Evolutionary conservation across 2,797 vertebrate genomes (phyloP), one percentile per base, ranked within the genome.

Genomic region (Eleutherodactylus coqui): DNA sequence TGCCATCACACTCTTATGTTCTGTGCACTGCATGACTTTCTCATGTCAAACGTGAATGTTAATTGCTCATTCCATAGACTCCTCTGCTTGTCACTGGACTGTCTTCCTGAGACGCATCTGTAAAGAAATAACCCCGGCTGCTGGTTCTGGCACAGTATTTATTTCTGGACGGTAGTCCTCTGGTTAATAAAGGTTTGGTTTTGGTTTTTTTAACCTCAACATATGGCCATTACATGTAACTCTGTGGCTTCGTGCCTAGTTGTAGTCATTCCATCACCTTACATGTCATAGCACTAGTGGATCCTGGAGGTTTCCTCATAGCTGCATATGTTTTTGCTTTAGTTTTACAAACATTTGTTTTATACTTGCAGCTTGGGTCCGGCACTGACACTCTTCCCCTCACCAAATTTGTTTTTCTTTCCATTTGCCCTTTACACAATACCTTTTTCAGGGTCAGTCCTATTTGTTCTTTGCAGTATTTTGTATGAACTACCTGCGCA

Each of bases 141-240:
- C 36, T 72, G 64, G n/a, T 19, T 34, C 51, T 72, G 69, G 41
- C 34, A 69, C 78, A 43, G 81, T 83, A 83, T 82, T 82, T 82
- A 82, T 83, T 83, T 83, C 67, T 45, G 49, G 69, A 83, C 36
- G 4, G 4, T 73, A 73, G 34, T 58, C n/a, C 51, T 41, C 32
- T 55, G 34, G 80, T 82, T 72, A 82, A 82, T 72, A 82, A 82
- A 82, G 47, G 0, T 24, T 41, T 38, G 10, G 3, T 0, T 19
- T 55, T 53, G 69, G 69, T 72, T 43, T 82, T 82, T 83, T 73
- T 32, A 73, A 73, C 67, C 36, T 83, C 51, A 19, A 17, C 67
- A 72, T 13, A 2, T 73, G 64, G 16, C 49, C 79, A 53, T 53
- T 29, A 41, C 64, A 69, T 72, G 34, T 29, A 55, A 41, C 14